Base-by-base conservation (phyloP, 2,888 invertebrate genomes). In the Mesoligia furuncula region DNA sequence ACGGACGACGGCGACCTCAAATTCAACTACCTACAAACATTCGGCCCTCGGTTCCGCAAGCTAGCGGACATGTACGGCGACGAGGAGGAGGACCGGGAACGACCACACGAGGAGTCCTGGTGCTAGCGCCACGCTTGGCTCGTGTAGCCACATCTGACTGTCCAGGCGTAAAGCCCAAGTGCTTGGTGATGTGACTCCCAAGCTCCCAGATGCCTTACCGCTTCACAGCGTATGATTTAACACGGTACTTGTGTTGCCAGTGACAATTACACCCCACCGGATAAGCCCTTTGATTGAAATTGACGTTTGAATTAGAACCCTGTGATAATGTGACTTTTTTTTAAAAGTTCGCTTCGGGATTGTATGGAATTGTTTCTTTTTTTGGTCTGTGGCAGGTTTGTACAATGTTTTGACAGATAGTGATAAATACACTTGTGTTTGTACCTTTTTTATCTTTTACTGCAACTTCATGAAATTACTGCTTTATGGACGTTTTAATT, bases 21-120 rank as follows among this genome's bases (percentile, higher is more conserved):
- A 94, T 99, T 99, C 96, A 99, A 99, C 95, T 99, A 99, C 93
- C 96, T 99, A 89, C 98, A 99, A 66, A 98, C 98, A 93, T 99
- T 99, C 95, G 99, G 99, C 69, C 99, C 99, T n/a, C 97, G 99
- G 85, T 99, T 99, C 97, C 98, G 99, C 89, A 99, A 99, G 91
- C 95, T 99, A 87, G 99, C 99, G 70, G 99, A 99, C 91, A 99
- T 99, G 99, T 99, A 99, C 92, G 99, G 99, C n/a, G 99, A 99
- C 92, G 98, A 98, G 81, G 98, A 98, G 89, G 98, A 98, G 66
- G 80, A 80, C 6, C 97, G 98, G 39, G 80, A 80, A 3, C 97
- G 98, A 90, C 98, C 98, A 74, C 98, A 98, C 89, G 98, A 98
- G 93, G 98, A 98, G 91, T 98, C 98, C 84, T 99, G 98, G 98